These are phyloP conservation scores for Paramormyrops hopkinsi DNA, from an alignment of 2,797 vertebrate genomes.

Conservation along the genomic window DNA sequence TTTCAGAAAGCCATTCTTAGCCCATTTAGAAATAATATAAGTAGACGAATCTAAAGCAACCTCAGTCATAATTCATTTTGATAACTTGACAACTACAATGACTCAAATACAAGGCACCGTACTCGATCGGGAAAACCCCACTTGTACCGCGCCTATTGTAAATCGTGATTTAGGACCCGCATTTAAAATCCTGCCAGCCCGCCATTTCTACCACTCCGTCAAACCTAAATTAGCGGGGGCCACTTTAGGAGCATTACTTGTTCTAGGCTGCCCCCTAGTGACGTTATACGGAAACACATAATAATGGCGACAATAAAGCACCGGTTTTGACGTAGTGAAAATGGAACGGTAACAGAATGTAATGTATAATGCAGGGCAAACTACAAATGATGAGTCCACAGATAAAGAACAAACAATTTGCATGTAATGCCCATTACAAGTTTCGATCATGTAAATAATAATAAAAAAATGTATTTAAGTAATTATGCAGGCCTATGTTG, in stretches of 20 bases:
- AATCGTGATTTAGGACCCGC: neutral
- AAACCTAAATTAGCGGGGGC: neutral
- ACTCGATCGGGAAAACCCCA: neutral
- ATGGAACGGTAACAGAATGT: neutral
- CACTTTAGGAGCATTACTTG: neutral
- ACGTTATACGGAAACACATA: neutral
- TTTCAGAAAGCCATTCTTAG: neutral
- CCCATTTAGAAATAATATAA: neutral
- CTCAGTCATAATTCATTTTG: neutral
- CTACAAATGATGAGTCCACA: neutral
- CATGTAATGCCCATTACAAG: neutral
- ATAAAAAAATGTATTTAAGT: neutral
- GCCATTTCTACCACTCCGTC: neutral
- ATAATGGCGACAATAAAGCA: neutral
- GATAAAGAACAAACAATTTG: neutral
- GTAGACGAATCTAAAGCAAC: neutral
- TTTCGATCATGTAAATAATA: neutral
- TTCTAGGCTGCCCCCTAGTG: neutral
- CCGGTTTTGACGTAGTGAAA: neutral
- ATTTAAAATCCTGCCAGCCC: neutral
- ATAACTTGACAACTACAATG: neutral
- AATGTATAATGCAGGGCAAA: neutral
- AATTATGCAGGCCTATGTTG: neutral
- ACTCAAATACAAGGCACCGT: neutral
- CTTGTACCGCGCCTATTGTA: neutral